phyloP scores from a whole-genome alignment of 2,113 vertebrate genomes.

The Neotragus moschatus region DNA sequence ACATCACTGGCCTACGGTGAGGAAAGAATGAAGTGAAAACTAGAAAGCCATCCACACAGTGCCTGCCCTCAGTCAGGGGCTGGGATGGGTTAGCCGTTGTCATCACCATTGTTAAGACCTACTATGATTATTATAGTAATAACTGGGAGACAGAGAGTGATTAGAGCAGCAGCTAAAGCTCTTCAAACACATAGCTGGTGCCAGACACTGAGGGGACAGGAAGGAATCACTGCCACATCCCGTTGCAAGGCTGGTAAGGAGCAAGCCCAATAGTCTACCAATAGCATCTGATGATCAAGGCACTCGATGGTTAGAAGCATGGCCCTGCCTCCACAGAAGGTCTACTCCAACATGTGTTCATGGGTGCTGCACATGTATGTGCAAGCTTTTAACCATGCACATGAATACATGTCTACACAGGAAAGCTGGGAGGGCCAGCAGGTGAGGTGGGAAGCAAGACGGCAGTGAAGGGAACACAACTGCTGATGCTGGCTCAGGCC shows the following conservation, averaged over 20 bases:
- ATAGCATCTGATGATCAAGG: slow-evolving; percentile 15
- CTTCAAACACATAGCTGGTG: slow-evolving; percentile 2
- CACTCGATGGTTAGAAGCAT: not conserved
- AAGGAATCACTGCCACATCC: not conserved
- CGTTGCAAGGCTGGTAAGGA: slow-evolving; percentile 15
- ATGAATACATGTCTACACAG: not conserved
- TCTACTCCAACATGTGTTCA: not conserved
- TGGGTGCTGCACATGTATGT: not conserved
- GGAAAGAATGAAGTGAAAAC: not conserved
- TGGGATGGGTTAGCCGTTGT: not conserved
- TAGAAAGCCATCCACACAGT: not conserved
- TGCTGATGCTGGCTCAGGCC: not conserved
- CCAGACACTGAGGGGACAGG: slow-evolving; percentile 21
- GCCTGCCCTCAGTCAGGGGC: not conserved
- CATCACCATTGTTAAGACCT: not conserved
- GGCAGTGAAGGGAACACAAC: not conserved
- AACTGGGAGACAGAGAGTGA: not conserved
- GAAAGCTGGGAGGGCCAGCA: not conserved
- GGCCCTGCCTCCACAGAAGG: not conserved
- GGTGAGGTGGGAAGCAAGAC: not conserved
- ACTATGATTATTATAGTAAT: not conserved
- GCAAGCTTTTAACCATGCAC: not conserved
- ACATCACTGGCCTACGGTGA: not conserved
- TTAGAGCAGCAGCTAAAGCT: not conserved
- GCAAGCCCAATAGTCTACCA: not conserved